Evolutionary conservation across 2,797 vertebrate genomes (phyloP), one percentile per base, ranked within the genome.

Genomic region (Carapus acus): DNA sequence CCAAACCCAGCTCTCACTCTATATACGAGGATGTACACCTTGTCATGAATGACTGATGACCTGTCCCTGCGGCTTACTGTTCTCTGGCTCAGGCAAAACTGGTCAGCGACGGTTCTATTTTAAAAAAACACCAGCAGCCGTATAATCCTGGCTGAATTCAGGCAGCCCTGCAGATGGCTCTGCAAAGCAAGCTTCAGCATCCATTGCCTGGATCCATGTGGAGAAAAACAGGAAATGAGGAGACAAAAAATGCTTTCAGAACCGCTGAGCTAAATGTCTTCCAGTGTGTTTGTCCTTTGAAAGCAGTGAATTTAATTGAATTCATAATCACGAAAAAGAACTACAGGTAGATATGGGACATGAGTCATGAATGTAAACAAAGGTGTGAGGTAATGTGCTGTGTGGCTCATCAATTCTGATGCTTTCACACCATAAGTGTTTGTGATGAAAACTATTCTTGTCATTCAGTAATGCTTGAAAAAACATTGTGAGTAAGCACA

Each of bases 381-480:
- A 21, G 24, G 65, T 29, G 61, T 62, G 57, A 69, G 59, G 24
- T 66, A 56, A 56, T 38, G 57, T 12, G n/a, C 46, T 23, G 67
- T 62, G 60, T 41, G 43, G 61, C 54, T 62, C 71, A 74, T 65
- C 14, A 16, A 49, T 23, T 62, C 41, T 38, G 40, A 49, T 34
- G 21, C 41, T 43, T 43, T 2, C 50, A 69, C 53, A 67, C 58
- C 54, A 64, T 66, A 50, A 64, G n/a, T n/a, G n/a, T 76, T 71
- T 69, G 65, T 54, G 21, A 56, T 60, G 59, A 37, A 13, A 37
- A 67, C 52, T 39, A 31, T 65, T 79, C 69, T 73, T 64, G 43
- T 64, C 65, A 76, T 61, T 54, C 55, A 69, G 65, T 82, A 76
- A 82, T 81, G 62, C 79, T 76, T 83, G 85, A 84, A 77, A 67